Evolutionary conservation across 2,888 invertebrate species (phyloP), one percentile per base, ranked within the genome.

Genomic region (Pristionchus mayeri): DNA sequence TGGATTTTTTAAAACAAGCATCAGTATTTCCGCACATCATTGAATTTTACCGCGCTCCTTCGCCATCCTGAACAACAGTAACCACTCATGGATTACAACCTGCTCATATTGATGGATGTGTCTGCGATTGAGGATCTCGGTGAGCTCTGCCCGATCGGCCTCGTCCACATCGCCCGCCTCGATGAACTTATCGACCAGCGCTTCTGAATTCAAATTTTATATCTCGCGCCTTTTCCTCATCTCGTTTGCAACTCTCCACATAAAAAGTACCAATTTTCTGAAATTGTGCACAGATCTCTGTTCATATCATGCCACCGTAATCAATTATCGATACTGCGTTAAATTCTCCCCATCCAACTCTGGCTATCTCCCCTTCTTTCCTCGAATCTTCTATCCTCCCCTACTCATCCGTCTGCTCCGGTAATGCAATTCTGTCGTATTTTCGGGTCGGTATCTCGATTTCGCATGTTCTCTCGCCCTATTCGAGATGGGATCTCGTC

Each of bases 51-150:
- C 30, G 3, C 2, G n/a, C n/a, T 71, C 71, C 1, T 9, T 21
- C 27, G 3, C 2, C 24, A 24, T 75, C 76, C 11, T 13, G 18
- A 50, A 50, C 71, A 40, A 71, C 71, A 40, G 40, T 71, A 71
- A 1, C 1, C 1, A 30, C 21, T 48, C 85, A 40, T 21, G 9
- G 50, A 30, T 27, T 50, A 76, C 76, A 50, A 89, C 92, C 87
- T 94, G 94, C 92, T 97, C 96, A 93, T 98, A 97, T 93, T 97
- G 97, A 95, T 98, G 98, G 83, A 97, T 95, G 94, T 98, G 98
- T 84, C 96, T 95, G 87, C 96, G 95, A 87, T 97, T 94, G 79
- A 98, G 94, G 9, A 97, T 96, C 90, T 97, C 97, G 91, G 95
- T 95, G 0, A 96, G 94, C 93, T 95, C 96, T 86, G 96, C 97